Percentiles rank a stretch among this genome's conserved stretches.
Conservation (phyloP, 2,113 vertebrate species). For the Elachura formosa region DNA sequence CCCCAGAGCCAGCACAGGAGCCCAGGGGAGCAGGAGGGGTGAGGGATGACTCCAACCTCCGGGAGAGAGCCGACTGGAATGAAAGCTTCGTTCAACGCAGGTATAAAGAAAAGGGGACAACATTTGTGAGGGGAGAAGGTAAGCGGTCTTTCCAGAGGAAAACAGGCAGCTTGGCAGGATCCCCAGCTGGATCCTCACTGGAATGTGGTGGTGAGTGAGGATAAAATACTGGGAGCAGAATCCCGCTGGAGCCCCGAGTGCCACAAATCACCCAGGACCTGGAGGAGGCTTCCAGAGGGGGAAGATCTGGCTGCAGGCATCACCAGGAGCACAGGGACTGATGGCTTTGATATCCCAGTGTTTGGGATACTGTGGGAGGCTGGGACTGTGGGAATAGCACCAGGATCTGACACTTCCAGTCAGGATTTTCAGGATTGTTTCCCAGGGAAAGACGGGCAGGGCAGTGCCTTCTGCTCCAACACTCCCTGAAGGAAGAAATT, state of each 20-base stretch:
- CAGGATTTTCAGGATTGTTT: background rate
- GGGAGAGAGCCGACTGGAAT: background rate
- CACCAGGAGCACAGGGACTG: background rate
- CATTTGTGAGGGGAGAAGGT: background rate
- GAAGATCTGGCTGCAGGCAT: background rate
- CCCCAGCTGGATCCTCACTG: background rate
- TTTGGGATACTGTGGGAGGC: background rate
- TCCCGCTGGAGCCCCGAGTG: background rate
- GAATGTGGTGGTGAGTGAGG: background rate
- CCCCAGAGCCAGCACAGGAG: accelerated
- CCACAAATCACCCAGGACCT: background rate
- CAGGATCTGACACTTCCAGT: background rate
- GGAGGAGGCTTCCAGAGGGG: background rate
- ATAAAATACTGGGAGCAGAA: background rate
- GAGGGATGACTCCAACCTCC: accelerated
- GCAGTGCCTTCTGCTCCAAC: background rate
- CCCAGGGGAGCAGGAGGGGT: background rate
- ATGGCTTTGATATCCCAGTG: background rate
- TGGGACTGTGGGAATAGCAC: background rate
- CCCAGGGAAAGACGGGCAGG: background rate
- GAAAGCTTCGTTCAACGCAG: accelerated
- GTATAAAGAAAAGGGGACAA: background rate
- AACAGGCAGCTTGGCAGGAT: background rate
- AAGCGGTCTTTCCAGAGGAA: background rate
- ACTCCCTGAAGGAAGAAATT: background rate